Evolutionary conservation across 2,113 vertebrate genomes (phyloP), one percentile per base, ranked within the genome.

Genomic region (Murina feae): DNA sequence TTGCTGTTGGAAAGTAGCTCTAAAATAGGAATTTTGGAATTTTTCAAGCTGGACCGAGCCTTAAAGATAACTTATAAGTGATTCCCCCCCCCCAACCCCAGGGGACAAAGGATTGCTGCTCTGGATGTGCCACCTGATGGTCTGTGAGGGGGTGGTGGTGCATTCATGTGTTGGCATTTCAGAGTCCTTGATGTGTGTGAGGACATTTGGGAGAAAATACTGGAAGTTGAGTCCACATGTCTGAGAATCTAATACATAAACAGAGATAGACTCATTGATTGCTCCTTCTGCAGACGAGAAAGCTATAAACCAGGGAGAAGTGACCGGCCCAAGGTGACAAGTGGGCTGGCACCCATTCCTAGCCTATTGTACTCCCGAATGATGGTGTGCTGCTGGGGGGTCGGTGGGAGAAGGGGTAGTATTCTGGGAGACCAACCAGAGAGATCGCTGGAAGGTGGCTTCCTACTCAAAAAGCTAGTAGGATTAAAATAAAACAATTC

Each of bases 331-430:
- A 7, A 18, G 4, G 2, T 35, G 58, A 35, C 65, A 12, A 2
- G 13, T 5, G 63, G 78, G 39, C 42, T 49, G 14, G 82, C 35
- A 35, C 9, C n/a, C 53, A 2, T 5, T 30, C 78, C 18, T 2
- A 1, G 58, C 6, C 23, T 23, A 0, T 6, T 0, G 5, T 6
- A 2, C 10, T 63, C 28, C 17, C 11, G 14, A 10, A 6, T 1
- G 11, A 49, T n/a, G 25, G 3, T 3, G 55, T 37, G 49, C 30
- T 35, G 35, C 42, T 9, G 2, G 28, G 30, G 35, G 14, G 2
- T 63, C 2, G 28, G 28, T 30, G 28, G 60, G 30, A 12, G 44
- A 28, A 44, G 65, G 32, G 51, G 35, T 35, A 1, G 65, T 3
- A 18, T 75, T 86, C 86, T 0, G 2, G 79, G 51, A 84, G 23